A percentile compares a stretch with the other conserved stretches of the same genome.
Conservation (phyloP, 1,140 invertebrate genomes). For the Proctacanthus coquilletti region DNA sequence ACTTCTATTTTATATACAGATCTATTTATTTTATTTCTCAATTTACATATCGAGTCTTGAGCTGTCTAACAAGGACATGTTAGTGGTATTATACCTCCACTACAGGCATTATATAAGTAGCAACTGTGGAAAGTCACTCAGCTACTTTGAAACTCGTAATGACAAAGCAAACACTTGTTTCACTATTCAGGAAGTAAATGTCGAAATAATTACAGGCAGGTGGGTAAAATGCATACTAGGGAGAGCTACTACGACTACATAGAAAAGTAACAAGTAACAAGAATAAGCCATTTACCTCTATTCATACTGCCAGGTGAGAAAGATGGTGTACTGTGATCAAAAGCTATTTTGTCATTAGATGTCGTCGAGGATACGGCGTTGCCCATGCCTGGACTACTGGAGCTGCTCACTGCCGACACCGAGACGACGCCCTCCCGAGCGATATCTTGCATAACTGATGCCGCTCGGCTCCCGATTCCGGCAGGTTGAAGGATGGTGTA, state of each 20-base stretch:
- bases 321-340: slow-evolving; percentile 33
- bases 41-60: no score
- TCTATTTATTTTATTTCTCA: no score
- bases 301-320: slow-evolving; percentile 57
- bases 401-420: slow-evolving; percentile 44
- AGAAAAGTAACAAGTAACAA: background rate
- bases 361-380: slow-evolving; percentile 16
- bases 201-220: background rate
- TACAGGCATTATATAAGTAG: no score
- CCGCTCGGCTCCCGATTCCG: slow-evolving; percentile 54
- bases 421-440: slow-evolving; percentile 46
- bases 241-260: background rate
- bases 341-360: slow-evolving; percentile 19
- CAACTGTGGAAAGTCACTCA: background rate
- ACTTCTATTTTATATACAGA: no score
- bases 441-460: slow-evolving; percentile 60
- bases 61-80: no score
- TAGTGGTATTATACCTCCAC: no score
- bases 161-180: background rate
- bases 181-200: background rate
- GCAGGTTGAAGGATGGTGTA: slow-evolving; percentile 73
- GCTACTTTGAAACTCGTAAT: no score
- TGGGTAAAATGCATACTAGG: background rate
- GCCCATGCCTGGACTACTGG: slow-evolving; percentile 18
- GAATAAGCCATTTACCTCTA: slow-evolving; percentile 44